Conservation (phyloP, 2,888 invertebrate genomes). For the Latrodectus elegans region DNA sequence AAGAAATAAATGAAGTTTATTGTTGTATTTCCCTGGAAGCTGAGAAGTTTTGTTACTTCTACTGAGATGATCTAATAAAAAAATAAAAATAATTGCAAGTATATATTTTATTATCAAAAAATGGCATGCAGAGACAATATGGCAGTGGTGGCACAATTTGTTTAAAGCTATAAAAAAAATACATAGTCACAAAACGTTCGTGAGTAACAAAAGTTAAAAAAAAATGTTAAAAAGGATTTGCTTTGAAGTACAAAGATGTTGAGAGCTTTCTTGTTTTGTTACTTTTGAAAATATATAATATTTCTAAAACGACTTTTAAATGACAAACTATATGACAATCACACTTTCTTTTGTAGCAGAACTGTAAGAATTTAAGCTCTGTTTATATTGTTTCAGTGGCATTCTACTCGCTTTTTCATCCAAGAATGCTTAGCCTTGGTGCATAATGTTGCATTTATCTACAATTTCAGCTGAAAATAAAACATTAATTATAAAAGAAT, state of each 20-base stretch:
- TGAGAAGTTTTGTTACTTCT: slow-evolving; percentile 32
- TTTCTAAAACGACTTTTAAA: no score
- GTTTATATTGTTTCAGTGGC: neutral
- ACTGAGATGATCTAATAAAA: slow-evolving; percentile 44
- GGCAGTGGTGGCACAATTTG: slow-evolving; percentile 31
- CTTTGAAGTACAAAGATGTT: no score
- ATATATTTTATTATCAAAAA: slow-evolving; percentile 31
- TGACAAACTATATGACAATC: no score
- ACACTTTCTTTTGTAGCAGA: neutral
- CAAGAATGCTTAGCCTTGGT: slow-evolving; percentile 29
- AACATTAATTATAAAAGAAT: no score
- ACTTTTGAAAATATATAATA: no score
- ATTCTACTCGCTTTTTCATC: neutral
- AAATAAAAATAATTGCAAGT: neutral
- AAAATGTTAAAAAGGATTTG: no score
- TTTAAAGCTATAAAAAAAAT: slow-evolving; percentile 8
- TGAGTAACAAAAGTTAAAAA: no score
- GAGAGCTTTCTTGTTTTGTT: no score
- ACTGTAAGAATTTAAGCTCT: neutral
- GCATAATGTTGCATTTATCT: slow-evolving; percentile 68
- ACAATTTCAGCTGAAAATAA: slow-evolving; percentile 70
- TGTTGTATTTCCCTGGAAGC: slow-evolving; percentile 32
- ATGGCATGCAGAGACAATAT: slow-evolving; percentile 20
- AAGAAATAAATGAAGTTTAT: slow-evolving; percentile 15
- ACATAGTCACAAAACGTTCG: neutral